These are phyloP conservation scores for Nycticebus coucang DNA, from an alignment of 2,113 vertebrate species.

Conservation along the genomic window DNA sequence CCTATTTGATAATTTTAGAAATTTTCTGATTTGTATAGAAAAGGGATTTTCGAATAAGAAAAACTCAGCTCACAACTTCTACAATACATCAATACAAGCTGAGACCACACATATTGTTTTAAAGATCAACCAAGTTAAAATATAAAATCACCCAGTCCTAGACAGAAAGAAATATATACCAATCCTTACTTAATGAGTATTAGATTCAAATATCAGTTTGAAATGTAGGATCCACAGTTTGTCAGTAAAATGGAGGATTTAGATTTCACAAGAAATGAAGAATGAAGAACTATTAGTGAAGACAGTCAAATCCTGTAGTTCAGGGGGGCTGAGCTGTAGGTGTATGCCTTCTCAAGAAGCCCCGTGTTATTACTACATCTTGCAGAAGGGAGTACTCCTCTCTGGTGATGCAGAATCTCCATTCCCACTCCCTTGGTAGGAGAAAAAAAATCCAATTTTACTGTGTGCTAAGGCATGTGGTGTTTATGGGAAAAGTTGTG, in stretches of 20 bases:
- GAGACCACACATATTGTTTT: not conserved
- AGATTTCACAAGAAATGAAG: not conserved
- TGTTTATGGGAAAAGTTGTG: slow-evolving; percentile 66
- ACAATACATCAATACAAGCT: not conserved
- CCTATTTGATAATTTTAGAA: not conserved
- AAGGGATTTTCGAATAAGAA: not conserved
- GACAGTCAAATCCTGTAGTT: not conserved
- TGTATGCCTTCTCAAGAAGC: not conserved
- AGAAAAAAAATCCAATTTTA: slow-evolving; percentile 59
- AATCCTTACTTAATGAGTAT: not conserved
- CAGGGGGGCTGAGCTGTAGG: not conserved
- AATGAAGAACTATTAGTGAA: not conserved
- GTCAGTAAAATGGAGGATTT: not conserved
- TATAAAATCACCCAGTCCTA: not conserved
- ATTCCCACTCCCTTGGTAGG: not conserved
- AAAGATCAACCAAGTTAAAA: not conserved
- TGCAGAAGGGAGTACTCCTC: not conserved
- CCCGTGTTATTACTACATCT: not conserved
- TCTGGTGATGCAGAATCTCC: not conserved
- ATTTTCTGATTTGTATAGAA: not conserved
- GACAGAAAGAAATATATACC: not conserved
- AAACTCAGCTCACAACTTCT: not conserved
- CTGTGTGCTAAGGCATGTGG: slow-evolving; percentile 58
- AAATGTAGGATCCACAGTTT: not conserved
- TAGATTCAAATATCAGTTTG: not conserved